Evolutionary conservation across 1,140 invertebrate species (phyloP), one percentile per base, ranked within the genome.

Genomic region (Periplaneta americana): DNA sequence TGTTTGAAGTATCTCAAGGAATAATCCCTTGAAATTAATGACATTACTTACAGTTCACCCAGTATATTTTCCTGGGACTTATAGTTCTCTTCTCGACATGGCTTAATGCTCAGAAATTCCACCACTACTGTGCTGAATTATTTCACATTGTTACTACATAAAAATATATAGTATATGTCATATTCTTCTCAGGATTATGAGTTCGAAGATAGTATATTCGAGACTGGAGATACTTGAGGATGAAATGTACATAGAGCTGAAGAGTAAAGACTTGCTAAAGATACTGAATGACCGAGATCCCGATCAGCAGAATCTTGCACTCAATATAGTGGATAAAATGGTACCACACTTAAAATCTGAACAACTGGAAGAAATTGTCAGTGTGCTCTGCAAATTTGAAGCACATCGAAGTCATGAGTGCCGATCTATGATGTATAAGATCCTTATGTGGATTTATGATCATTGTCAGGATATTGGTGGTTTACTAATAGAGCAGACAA

Each of bases 291-390:
- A 87, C 48, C 90, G 88, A 86, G 86, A 89, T 88, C 82, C 87
- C 81, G 83, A 86, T 35, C 84, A 91, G 82, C 88, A 92, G 86
- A 85, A 90, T 34, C 82, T 90, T 6, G 88, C 89, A 81, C 84
- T 94, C 36, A 88, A 90, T 83, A 90, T 93, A 34, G 88, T 94
- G 0, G 85, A 90, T 31, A 86, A 87, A 48, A 85, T 91, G 4
- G 82, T 90, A 13, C 34, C 83, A 17, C 87, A 86, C 57, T 82
- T 93, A 2, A 84, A 86, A 39, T 80, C 88, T 5, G 34, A 83
- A 13, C 86, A 91, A 81, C 80, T 92, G 28, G 34, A 87, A 66
- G 76, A 81, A 57, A 76, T 88, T 80, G 83, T 85, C 37, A 84
- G 85, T 34, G 35, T 84, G 37, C 80, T 86, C 82, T 81, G 84